Evolutionary conservation across 2,113 vertebrate species (phyloP), one percentile per base, ranked within the genome.

Genomic region (Strix uralensis): DNA sequence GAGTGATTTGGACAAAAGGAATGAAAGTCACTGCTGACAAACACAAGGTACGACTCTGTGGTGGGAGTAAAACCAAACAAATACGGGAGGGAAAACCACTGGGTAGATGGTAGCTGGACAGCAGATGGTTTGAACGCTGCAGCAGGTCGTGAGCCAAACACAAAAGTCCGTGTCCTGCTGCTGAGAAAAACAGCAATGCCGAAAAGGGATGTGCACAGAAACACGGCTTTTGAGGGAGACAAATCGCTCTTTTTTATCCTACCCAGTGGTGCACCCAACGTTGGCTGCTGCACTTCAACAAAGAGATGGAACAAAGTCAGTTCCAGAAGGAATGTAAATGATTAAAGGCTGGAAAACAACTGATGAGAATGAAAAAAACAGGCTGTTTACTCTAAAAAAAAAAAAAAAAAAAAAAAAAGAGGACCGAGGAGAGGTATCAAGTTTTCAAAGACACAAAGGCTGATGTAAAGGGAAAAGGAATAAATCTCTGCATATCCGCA

Each of bases 141-240:
- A 34, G n/a, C 0, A 19, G 61, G 23, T 55, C 9, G 3, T 1
- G 55, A 40, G 30, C 55, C 6, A n/a, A 34, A 59, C 29, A 2
- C 3, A 2, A 11, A 42, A n/a, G 25, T 9, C 55, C 11, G 6
- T 4, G 34, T 27, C 40, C 26, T 4, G 3, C 20, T 13, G 38
- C 15, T 34, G 51, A 75, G 51, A 11, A 57, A 40, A 38, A 47
- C 49, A 40, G 23, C 70, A 46, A 2, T 1, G 22, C 49, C 17
- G 2, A 3, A 10, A 34, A 0, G 14, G 22, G 42, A 34, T 1
- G 2, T 0, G 4, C 27, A 15, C 18, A 27, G 1, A 17, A 49
- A 42, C 2, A 11, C 3, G 22, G 4, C 40, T 32, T 21, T 11
- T 38, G 4, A 25, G 70, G 30, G 20, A 25, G 42, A 7, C 2